Conservation (phyloP, 2,113 vertebrate species). For the Cathartes aura region DNA sequence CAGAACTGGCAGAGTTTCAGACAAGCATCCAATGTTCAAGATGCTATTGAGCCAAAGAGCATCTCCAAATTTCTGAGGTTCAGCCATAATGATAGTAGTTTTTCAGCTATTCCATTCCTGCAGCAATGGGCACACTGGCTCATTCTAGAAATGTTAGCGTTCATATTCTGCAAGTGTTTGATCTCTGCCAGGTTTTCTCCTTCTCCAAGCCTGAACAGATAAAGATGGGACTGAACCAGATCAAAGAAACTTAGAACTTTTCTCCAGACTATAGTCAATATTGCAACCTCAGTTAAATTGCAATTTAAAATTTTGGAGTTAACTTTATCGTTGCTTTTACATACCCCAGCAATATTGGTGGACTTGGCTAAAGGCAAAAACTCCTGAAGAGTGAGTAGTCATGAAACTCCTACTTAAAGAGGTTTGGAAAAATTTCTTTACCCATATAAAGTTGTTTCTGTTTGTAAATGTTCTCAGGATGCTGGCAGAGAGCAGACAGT, state of each 20-base stretch:
- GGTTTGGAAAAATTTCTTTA: neutral
- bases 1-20: constrained; percentile 44
- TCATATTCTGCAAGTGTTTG: neutral
- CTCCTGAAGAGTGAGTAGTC: neutral
- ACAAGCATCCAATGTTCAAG: constrained; percentile 21
- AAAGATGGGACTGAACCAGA: neutral
- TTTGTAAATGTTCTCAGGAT: neutral
- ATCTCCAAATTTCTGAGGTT: constrained; percentile 42
- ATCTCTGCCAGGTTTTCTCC: neutral
- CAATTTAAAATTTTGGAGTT: neutral
- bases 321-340: neutral
- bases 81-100: neutral
- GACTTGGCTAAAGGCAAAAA: neutral
- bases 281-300: neutral
- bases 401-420: neutral
- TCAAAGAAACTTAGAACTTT: neutral
- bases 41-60: constrained; percentile 16
- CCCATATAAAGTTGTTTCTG: neutral
- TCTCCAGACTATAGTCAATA: neutral
- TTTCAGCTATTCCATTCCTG: neutral
- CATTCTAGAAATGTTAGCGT: neutral
- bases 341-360: neutral
- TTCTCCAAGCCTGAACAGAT: neutral
- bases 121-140: neutral
- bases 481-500: neutral